These are phyloP conservation scores for Zosterops borbonicus DNA, from an alignment of 2,113 vertebrate species.

Conservation along the genomic window DNA sequence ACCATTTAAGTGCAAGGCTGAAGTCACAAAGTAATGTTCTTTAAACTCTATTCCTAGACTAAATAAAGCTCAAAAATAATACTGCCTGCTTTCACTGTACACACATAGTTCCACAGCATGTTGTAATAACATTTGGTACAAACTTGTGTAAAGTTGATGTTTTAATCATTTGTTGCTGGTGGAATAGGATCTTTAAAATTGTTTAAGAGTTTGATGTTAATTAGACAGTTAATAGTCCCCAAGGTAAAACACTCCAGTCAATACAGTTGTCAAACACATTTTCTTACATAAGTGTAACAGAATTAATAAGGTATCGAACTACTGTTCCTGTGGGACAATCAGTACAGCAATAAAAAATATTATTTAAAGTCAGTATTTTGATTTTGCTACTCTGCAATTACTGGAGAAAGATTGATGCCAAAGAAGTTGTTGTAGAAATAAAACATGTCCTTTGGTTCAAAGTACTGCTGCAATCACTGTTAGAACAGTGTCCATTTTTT, in stretches of 20 bases:
- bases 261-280: neutral
- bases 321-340: neutral
- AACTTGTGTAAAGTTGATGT: conserved; percentile 58
- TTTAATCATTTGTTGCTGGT: conserved; percentile 58
- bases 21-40: conserved; percentile 32
- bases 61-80: conserved; percentile 53
- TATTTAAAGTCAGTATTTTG: neutral
- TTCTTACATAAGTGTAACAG: neutral
- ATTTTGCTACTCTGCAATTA: neutral
- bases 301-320: neutral
- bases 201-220: neutral
- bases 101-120: conserved; percentile 28
- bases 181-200: conserved; percentile 49
- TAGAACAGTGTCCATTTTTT: neutral
- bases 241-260: neutral
- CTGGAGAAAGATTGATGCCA: neutral
- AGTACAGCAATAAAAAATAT: neutral
- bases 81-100: conserved; percentile 20
- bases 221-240: neutral
- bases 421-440: neutral
- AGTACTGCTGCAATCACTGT: neutral
- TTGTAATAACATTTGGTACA: conserved; percentile 47
- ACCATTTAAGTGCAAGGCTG: conserved; percentile 29
- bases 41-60: conserved; percentile 37
- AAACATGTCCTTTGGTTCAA: neutral